phyloP scores from a whole-genome alignment of 2,888 invertebrate species.

The Acanthosepion lycidas region DNA sequence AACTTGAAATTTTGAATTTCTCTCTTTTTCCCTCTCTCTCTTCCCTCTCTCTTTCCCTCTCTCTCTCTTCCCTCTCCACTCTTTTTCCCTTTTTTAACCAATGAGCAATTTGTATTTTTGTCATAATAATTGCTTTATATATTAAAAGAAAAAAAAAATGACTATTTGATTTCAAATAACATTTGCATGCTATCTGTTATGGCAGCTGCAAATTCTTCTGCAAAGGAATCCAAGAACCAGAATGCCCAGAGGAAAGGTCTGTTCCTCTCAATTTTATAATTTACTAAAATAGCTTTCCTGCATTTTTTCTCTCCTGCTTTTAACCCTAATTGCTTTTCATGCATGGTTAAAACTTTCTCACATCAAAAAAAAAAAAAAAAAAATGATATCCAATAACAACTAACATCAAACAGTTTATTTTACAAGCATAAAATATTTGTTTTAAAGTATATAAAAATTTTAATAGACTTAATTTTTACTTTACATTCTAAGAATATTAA shows the following conservation, averaged over 20 bases:
- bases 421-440: no score
- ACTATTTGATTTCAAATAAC: neutral
- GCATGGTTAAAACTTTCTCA: neutral
- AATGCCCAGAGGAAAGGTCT: conserved; percentile 33
- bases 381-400: neutral
- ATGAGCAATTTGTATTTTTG: neutral
- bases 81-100: no score
- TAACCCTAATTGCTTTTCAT: neutral
- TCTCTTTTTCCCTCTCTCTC: no score
- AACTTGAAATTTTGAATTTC: no score
- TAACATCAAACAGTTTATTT: neutral
- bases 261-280: conserved; percentile 20
- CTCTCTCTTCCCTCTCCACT: no score
- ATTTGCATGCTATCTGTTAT: neutral
- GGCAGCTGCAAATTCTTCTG: conserved; percentile 33
- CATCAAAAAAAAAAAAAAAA: neutral
- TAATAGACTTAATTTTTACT: neutral
- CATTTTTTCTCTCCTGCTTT: neutral
- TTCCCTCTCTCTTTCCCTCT: no score
- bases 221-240: conserved; percentile 33
- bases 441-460: neutral
- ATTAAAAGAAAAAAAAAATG: neutral
- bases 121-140: neutral
- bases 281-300: neutral
- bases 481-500: neutral